Percentiles rank a stretch among this genome's conserved stretches.
phyloP scores from a whole-genome alignment of 1,140 invertebrate genomes.

The Tachypleus tridentatus region DNA sequence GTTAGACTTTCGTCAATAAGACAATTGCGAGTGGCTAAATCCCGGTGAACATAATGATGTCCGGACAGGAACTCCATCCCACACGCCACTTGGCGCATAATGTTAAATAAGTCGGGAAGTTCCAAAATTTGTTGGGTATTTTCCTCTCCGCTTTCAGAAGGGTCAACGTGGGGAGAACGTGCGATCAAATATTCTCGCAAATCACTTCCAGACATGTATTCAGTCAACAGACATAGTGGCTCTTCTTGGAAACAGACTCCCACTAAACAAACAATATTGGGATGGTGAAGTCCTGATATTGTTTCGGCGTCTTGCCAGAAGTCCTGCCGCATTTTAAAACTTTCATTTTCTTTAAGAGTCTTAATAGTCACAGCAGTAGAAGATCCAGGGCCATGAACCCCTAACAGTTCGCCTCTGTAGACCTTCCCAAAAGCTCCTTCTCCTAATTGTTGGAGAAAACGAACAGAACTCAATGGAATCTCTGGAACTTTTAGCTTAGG shows the following conservation, averaged over 20 bases:
- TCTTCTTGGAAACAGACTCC: constrained; percentile 82
- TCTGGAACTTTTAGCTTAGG: constrained; percentile 32
- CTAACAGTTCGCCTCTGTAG: constrained; percentile 81
- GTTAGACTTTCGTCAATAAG: constrained; percentile 83
- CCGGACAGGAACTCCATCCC: constrained; percentile 91
- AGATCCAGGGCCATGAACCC: constrained; percentile 21
- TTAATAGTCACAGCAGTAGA: constrained; percentile 70
- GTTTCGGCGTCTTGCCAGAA: constrained; percentile 76
- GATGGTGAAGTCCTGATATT: constrained; percentile 84
- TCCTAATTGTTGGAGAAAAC: constrained; percentile 85
- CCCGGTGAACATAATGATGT: constrained; percentile 93
- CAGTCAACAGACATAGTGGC: constrained; percentile 89
- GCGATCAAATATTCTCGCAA: constrained; percentile 84
- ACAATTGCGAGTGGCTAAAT: constrained; percentile 91
- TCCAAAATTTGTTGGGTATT: constrained; percentile 39
- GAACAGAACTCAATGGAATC: constrained; percentile 60
- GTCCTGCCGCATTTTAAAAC: constrained; percentile 76
- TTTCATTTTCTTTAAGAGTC: constrained; percentile 85
- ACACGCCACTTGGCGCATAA: constrained; percentile 81
- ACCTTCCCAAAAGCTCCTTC: constrained; percentile 96
- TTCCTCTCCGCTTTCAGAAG: constrained; percentile 38
- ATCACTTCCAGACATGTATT: constrained; percentile 86
- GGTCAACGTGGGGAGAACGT: constrained; percentile 62
- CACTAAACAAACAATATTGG: constrained; percentile 87
- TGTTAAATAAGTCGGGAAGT: constrained; percentile 65